Evolutionary conservation across 2,888 invertebrate genomes (phyloP).

Genomic region (Xanthorhoe spadicearia): DNA sequence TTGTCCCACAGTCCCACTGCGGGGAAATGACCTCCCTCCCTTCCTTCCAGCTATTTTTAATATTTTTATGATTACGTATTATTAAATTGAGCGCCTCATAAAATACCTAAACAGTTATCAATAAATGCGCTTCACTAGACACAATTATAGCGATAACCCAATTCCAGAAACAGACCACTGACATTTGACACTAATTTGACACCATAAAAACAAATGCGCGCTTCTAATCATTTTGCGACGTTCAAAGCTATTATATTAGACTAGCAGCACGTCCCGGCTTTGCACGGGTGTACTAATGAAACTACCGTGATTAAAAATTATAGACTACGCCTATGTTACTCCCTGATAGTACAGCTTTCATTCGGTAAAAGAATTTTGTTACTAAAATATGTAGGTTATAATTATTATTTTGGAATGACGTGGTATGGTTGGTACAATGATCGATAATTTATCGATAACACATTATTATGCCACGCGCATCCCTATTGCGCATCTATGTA

Average conservation of each 20-base stretch:
- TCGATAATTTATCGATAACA: slow-evolving; percentile 27
- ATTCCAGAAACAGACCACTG: slow-evolving; percentile 20
- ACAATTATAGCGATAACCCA: slow-evolving; percentile 22
- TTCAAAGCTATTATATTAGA: no score
- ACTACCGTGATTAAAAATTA: no score
- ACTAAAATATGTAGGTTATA: no score
- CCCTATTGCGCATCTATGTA: slow-evolving; percentile 17
- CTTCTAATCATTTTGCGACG: slow-evolving; percentile 7
- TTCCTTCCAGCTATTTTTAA: neutral
- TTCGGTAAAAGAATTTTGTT: no score
- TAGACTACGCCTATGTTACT: no score
- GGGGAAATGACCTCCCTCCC: no score
- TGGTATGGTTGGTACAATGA: slow-evolving; percentile 15
- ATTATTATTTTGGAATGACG: neutral
- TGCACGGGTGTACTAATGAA: no score
- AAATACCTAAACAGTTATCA: slow-evolving; percentile 2
- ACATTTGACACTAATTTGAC: slow-evolving; percentile 31
- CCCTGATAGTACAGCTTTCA: no score
- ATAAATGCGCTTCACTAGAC: slow-evolving; percentile 6
- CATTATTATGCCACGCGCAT: slow-evolving; percentile 30
- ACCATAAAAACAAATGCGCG: slow-evolving; percentile 17
- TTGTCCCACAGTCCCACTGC: no score
- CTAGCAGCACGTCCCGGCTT: no score
- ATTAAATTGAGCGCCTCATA: neutral
- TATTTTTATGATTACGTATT: no score